Percentiles rank a stretch among this genome's conserved stretches.
Evolutionary conservation across 53 echinoderm and acorn worm genomes (phyloP).

Genomic region (Henricia sp.): DNA sequence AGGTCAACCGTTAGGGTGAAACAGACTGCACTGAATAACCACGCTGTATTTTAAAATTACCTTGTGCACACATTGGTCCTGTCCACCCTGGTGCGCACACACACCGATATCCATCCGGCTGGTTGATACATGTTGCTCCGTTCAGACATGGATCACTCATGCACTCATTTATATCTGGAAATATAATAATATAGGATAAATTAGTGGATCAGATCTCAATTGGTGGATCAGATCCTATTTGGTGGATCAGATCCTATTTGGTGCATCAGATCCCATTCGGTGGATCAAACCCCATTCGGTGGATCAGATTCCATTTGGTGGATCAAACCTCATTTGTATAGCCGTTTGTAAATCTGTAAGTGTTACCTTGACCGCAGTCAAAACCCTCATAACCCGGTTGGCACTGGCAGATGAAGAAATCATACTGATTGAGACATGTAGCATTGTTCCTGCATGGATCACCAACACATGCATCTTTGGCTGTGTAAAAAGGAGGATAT

Average conservation of each 20-base stretch:
- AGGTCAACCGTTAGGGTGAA: too few species aligned
- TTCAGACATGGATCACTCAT: constrained; percentile 47
- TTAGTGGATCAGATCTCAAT: too few species aligned
- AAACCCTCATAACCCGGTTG: constrained; percentile 35
- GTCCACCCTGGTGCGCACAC: constrained; percentile 34
- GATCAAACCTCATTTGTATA: too few species aligned
- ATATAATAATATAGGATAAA: too few species aligned
- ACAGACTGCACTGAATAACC: too few species aligned
- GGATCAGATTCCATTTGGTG: too few species aligned
- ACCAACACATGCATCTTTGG: constrained; percentile 59
- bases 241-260: too few species aligned
- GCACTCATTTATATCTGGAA: constrained; percentile 50
- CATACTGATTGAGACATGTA: constrained; percentile 36
- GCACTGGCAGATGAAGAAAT: constrained; percentile 44
- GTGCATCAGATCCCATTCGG: too few species aligned
- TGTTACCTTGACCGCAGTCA: constrained; percentile 25
- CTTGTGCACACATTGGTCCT: constrained; percentile 30
- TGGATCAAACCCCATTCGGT: too few species aligned
- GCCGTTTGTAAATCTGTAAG: too few species aligned
- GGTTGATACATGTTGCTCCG: constrained; percentile 68
- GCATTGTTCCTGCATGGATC: constrained; percentile 65
- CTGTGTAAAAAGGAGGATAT: neutral
- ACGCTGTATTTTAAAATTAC: constrained; percentile 14
- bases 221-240: too few species aligned
- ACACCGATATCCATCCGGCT: constrained; percentile 57